Evolutionary conservation across 2,113 vertebrate genomes (phyloP), one percentile per base, ranked within the genome.

Genomic region (Turdus rufiventris): DNA sequence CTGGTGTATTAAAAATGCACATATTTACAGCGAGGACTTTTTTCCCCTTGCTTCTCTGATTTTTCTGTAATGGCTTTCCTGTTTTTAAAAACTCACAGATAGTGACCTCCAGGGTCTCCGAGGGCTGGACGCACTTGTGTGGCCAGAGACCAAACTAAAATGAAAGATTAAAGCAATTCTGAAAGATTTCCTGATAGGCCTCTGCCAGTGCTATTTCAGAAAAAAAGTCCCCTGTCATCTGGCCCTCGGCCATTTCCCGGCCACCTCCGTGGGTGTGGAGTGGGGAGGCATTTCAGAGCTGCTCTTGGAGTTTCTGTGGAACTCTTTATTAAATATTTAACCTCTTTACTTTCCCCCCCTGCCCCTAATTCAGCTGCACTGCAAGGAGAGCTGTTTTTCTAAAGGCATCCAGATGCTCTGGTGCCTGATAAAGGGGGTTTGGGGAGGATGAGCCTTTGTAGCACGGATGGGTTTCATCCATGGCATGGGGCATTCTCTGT

Each of bases 271-370:
- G 94, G 95, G 95, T 89, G 81, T 77, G 70, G 84, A 93, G 90
- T 63, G 62, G 81, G 93, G 24, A 57, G 43, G 45, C 82, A 89
- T 96, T 97, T 96, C 96, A 93, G 85, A 96, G 70, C 72, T 38
- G 70, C 79, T 21, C 88, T 96, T 76, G 15, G 73, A 96, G 84
- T 56, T 96, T 91, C 85, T 51, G 92, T 85, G 79, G 94, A 94
- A 65, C 61, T 53, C 10, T 89, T 91, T 86, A 97, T 97, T 91
- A 98, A 98, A 97, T 97, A 98, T 97, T 98, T 95, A 98, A 97
- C 87, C 74, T 45, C 92, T 97, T 93, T 51, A 33, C 72, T 63
- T 93, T 66, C 33, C 50, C 8, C 0, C 2, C 50, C 85, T 93
- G 88, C 75, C 63, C 95, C 70, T 96, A 58, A 68, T 85, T 96